Base-by-base conservation (phyloP, 2,797 vertebrate species). In the Etheostoma nigrum region DNA sequence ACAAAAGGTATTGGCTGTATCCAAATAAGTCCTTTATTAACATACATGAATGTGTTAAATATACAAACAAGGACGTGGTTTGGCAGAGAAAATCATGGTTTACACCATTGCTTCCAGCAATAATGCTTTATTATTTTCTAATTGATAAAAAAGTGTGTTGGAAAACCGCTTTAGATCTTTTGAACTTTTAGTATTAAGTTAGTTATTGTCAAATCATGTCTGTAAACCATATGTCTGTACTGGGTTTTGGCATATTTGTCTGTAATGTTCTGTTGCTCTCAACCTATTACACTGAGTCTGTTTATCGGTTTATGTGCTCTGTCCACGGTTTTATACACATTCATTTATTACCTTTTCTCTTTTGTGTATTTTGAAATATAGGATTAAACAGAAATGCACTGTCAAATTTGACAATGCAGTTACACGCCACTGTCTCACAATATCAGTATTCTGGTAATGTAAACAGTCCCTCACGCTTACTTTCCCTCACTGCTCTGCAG, bases 361-460 rank as follows among this genome's bases (percentile, higher is more conserved):
- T 48, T 44, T 11, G 21, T 40, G 19, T 16, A 45, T 49, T 49
- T 25, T 14, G 3, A 45, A 65, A 19, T 47, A n/a, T 4, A 36
- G 1, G 15, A 21, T 27, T 67, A 12, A 25, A 33, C 18, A 36
- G 5, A 68, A 67, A 79, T 27, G 5, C 13, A 25, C n/a, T 25
- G 11, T 73, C 19, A 60, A 51, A 74, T 61, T 36, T 40, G 33
- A 54, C 44, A 30, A 59, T 63, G 48, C 27, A 5, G 72, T 49
- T 45, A 49, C 10, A 60, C 53, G 48, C n/a, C 36, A 61, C 40
- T 48, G 45, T 45, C 48, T 83, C 18, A 54, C 51, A 47, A 11
- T 70, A 63, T 86, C 79, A 69, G 76, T 86, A 87, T 90, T 85
- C 68, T 71, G 61, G 67, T 78, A 89, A 80, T 81, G 85, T 86